Evolutionary conservation across 2,888 invertebrate species (phyloP).

Genomic region (Hoplodrina ambigua): DNA sequence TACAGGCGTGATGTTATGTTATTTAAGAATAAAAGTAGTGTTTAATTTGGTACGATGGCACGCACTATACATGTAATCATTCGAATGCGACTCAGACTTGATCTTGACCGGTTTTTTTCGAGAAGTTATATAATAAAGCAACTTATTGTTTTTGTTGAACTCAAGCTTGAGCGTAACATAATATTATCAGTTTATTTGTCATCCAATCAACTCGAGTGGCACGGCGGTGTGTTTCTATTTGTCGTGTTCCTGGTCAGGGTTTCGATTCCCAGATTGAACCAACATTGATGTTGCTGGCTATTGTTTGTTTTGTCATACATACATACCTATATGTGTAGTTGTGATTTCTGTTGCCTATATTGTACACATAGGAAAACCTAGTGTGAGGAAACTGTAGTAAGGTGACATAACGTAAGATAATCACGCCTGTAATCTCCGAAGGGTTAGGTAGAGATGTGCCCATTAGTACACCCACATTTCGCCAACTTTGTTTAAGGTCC

Average conservation of each 20-base stretch:
- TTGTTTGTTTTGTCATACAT: conserved; percentile 40
- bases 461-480: no score
- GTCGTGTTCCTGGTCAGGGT: conserved; percentile 34
- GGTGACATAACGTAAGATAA: no score
- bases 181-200: conserved; percentile 34
- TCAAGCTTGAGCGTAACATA: not conserved
- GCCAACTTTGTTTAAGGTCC: no score
- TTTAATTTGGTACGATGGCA: no score
- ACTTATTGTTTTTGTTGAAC: not conserved
- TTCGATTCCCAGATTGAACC: conserved; percentile 49
- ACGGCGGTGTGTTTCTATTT: conserved; percentile 41
- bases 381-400: not conserved
- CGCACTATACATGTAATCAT: no score
- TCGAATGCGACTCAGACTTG: no score
- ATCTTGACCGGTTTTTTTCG: no score
- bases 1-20: no score
- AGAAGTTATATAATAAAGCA: not conserved
- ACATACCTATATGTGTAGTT: not conserved
- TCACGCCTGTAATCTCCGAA: no score
- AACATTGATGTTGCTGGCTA: conserved; percentile 39
- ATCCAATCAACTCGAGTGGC: conserved; percentile 45
- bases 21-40: no score
- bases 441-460: no score
- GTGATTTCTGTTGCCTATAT: conserved; percentile 6
- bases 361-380: not conserved